Percentiles rank a stretch among this genome's conserved stretches.
phyloP scores from a whole-genome alignment of 1,140 invertebrate genomes.

The Brachionus plicatilis region DNA sequence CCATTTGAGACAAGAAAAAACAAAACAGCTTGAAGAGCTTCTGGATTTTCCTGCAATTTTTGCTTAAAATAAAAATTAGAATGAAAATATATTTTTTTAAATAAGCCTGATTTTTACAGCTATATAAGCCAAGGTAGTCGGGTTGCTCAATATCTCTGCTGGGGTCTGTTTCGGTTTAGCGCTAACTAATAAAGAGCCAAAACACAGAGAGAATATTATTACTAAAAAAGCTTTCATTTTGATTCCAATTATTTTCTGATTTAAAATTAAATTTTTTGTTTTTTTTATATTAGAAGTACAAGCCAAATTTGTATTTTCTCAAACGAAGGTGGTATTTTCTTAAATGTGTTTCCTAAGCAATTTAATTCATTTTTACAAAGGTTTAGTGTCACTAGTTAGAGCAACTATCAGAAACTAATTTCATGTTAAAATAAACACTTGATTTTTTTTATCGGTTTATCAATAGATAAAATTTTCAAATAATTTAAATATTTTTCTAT shows the following conservation, averaged over 20 bases:
- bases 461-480: background rate
- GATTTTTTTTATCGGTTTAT: background rate
- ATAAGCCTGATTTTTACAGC: background rate
- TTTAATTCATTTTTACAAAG: background rate
- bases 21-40: background rate
- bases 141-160: background rate
- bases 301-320: background rate
- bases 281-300: background rate
- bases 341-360: background rate
- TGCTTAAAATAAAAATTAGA: background rate
- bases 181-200: background rate
- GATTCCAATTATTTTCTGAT: background rate
- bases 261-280: background rate
- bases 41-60: slow-evolving; percentile 26
- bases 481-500: too few relatives aligned
- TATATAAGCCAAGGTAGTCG: background rate
- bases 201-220: background rate
- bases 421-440: background rate
- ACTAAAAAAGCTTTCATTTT: background rate
- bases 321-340: background rate
- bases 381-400: background rate
- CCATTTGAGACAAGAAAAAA: background rate
- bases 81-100: background rate
- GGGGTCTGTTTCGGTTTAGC: background rate
- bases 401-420: background rate